Evolutionary conservation across 2,888 invertebrate genomes (phyloP).

Genomic region (Troides helena): DNA sequence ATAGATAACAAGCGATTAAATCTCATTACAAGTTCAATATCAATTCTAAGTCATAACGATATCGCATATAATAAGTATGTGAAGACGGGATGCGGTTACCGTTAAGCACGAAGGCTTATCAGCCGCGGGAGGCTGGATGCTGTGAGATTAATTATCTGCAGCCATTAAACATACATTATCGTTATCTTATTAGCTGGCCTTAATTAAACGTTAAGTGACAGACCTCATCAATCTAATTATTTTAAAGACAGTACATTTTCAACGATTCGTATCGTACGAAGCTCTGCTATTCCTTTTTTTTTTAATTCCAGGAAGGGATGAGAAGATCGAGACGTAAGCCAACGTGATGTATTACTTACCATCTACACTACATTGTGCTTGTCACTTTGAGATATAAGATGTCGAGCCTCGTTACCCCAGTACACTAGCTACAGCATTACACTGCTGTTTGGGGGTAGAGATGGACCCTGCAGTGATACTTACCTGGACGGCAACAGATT

Average conservation of each 20-base stretch:
- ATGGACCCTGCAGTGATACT: no score
- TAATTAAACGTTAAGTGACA: slow-evolving; percentile 18
- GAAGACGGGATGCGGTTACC: slow-evolving; percentile 17
- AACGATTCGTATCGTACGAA: neutral
- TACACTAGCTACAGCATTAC: no score
- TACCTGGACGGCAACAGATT: no score
- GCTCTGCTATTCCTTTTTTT: no score
- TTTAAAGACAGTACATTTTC: neutral
- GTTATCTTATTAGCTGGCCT: slow-evolving; percentile 22
- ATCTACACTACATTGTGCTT: no score
- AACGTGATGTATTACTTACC: no score
- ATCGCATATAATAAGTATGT: slow-evolving; percentile 3
- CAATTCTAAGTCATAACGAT: neutral
- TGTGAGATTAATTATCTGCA: slow-evolving; percentile 17
- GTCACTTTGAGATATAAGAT: no score
- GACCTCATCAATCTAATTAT: neutral
- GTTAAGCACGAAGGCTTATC: slow-evolving; percentile 19
- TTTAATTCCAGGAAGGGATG: no score
- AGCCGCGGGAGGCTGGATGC: slow-evolving; percentile 15
- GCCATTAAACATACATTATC: slow-evolving; percentile 17
- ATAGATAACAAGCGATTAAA: neutral
- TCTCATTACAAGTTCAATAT: neutral
- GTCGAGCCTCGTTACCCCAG: no score
- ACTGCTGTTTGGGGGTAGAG: no score
- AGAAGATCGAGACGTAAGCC: no score